A percentile compares a stretch with the other conserved stretches of the same genome.
Evolutionary conservation across 2,113 vertebrate species (phyloP).

Genomic region (Ochotona curzoniae): DNA sequence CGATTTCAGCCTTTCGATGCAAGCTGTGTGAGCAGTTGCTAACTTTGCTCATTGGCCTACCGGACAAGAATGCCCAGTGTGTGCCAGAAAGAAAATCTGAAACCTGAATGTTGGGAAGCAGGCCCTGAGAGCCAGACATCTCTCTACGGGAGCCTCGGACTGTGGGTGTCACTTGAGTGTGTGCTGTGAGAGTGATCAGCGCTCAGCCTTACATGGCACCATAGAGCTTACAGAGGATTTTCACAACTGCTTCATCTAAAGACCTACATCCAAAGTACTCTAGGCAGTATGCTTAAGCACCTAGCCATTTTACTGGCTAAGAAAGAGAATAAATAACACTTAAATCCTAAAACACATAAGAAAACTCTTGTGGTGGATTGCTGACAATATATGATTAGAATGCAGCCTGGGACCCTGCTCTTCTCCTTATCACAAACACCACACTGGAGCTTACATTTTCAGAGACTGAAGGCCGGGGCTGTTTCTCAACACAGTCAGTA

Average conservation of each 20-base stretch:
- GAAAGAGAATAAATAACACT: conserved; percentile 55
- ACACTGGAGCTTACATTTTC: not conserved
- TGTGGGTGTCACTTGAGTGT: not conserved
- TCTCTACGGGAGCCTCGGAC: conserved; percentile 18
- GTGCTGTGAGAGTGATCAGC: conserved; percentile 31
- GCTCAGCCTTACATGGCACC: not conserved
- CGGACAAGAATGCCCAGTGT: not conserved
- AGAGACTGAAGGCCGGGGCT: conserved; percentile 9
- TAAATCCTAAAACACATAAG: conserved; percentile 40
- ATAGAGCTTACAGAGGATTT: conserved; percentile 41
- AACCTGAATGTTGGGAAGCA: not conserved
- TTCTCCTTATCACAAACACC: conserved; percentile 1
- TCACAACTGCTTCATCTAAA: conserved; percentile 28
- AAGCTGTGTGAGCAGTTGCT: conserved; percentile 52
- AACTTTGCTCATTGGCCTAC: not conserved
- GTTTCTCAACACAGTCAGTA: not conserved
- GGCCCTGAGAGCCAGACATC: not conserved
- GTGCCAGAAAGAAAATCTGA: not conserved
- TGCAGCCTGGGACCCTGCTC: not conserved
- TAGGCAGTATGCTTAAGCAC: conserved; percentile 12
- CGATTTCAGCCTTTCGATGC: not conserved
- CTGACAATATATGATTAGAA: conserved; percentile 24
- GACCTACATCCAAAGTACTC: conserved; percentile 37
- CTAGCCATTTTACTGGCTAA: conserved; percentile 59
- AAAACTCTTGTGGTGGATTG: conserved; percentile 45